These are phyloP conservation scores for Ceratina calcarata DNA, from an alignment of 1,140 invertebrate species.

Conservation along the genomic window DNA sequence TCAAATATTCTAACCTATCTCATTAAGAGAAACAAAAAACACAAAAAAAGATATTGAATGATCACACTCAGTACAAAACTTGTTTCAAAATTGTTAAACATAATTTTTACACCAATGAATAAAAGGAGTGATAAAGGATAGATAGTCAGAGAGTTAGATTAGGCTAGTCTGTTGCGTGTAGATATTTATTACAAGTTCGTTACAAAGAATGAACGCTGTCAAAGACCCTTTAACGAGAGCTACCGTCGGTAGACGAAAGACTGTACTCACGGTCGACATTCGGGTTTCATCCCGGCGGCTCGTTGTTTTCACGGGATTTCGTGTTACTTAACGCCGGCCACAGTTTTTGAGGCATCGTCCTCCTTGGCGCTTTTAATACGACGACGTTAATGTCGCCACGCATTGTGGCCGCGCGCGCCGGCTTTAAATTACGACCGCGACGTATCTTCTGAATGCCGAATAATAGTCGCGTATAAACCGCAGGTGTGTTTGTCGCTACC, in stretches of 20 bases:
- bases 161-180: no score
- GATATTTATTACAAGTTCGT: no score
- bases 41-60: no score
- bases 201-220: no score
- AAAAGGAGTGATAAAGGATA: no score
- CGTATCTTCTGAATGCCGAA: conserved; percentile 54
- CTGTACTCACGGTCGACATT: conserved; percentile 7
- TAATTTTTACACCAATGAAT: no score
- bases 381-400: conserved; percentile 46
- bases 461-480: conserved; percentile 34
- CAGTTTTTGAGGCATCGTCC: conserved; percentile 27
- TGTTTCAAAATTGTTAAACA: conserved; percentile 19
- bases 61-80: no score
- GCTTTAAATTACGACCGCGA: conserved; percentile 52
- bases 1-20: no score
- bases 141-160: no score
- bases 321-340: conserved; percentile 35
- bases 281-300: conserved; percentile 6
- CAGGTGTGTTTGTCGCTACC: conserved; percentile 8
- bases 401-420: conserved; percentile 26
- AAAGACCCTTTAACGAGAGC: no score
- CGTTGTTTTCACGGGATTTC: conserved; percentile 28
- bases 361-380: conserved; percentile 31
- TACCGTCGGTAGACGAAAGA: not conserved
- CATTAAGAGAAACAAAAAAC: no score